A percentile compares a stretch with the other conserved stretches of the same genome.
Conservation (phyloP, 1,140 invertebrate genomes). For the Ganaspis sp. region DNA sequence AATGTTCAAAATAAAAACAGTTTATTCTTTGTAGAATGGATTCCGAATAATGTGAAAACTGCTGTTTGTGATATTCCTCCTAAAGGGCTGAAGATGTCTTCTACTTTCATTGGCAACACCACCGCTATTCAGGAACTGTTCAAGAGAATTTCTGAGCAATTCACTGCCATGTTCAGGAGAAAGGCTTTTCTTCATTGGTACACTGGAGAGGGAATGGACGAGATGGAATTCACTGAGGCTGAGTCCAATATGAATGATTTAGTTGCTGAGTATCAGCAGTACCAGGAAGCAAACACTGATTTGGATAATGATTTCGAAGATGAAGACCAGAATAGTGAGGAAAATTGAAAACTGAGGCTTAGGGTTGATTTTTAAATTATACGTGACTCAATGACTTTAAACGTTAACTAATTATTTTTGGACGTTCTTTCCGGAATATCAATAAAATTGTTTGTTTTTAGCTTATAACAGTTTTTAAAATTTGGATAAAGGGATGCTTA, state of each 20-base stretch:
- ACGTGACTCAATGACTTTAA: no score
- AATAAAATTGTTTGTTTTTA: no score
- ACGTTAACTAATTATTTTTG: no score
- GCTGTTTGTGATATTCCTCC: conserved; percentile 83
- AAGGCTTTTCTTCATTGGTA: conserved; percentile 87
- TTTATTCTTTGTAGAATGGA: conserved; percentile 82
- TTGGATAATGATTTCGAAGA: conserved; percentile 64
- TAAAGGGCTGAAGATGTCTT: conserved; percentile 77
- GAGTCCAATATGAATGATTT: conserved; percentile 83
- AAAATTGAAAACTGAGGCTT: conserved; percentile 34
- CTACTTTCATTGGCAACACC: conserved; percentile 77
- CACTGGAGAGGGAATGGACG: conserved; percentile 84
- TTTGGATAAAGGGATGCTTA: no score
- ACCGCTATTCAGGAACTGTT: conserved; percentile 81
- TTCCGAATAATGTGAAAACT: conserved; percentile 78
- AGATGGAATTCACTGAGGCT: conserved; percentile 78
- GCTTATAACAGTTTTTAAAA: no score
- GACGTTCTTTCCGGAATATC: no score
- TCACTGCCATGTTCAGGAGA: conserved; percentile 82
- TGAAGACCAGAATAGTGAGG: conserved; percentile 57
- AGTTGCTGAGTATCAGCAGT: conserved; percentile 74
- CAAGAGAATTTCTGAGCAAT: conserved; percentile 80
- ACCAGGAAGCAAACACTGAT: conserved; percentile 68
- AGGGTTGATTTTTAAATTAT: conserved; percentile 1
- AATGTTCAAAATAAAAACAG: conserved; percentile 83